Evolutionary conservation across 2,888 invertebrate species (phyloP).

Genomic region (Strigamia crassipes): DNA sequence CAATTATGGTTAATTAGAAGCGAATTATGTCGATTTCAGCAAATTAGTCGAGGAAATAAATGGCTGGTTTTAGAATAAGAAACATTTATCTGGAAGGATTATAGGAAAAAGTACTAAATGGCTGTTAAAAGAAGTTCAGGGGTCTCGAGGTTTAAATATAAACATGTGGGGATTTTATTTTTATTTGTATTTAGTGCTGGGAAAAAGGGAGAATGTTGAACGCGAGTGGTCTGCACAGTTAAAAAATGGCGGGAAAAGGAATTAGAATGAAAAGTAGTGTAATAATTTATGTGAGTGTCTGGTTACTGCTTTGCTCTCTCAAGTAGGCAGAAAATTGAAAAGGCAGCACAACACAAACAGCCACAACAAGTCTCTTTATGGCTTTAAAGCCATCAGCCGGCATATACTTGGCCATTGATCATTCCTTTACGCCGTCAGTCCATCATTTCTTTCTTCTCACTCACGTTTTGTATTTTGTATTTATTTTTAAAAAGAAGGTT

Average conservation of each 20-base stretch:
- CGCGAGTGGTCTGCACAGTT: neutral
- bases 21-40: neutral
- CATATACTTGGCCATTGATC: conserved; percentile 18
- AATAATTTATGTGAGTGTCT: conserved; percentile 29
- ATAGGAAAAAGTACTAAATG: too few relatives aligned
- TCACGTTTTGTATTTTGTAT: neutral
- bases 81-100: too few relatives aligned
- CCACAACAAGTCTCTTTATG: conserved; percentile 34
- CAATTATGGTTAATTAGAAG: neutral
- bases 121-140: too few relatives aligned
- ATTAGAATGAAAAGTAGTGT: conserved; percentile 28
- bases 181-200: neutral
- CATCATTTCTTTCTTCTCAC: neutral
- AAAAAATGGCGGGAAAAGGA: conserved; percentile 33
- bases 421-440: conserved; percentile 3
- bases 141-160: too few relatives aligned
- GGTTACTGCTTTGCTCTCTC: conserved; percentile 32
- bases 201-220: neutral
- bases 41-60: neutral
- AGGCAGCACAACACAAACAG: conserved; percentile 31
- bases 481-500: neutral
- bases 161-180: neutral
- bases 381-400: conserved; percentile 17
- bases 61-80: neutral
- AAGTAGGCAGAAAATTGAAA: conserved; percentile 35